Base-by-base conservation (phyloP, 2,113 vertebrate species). In the Strix aluco region DNA sequence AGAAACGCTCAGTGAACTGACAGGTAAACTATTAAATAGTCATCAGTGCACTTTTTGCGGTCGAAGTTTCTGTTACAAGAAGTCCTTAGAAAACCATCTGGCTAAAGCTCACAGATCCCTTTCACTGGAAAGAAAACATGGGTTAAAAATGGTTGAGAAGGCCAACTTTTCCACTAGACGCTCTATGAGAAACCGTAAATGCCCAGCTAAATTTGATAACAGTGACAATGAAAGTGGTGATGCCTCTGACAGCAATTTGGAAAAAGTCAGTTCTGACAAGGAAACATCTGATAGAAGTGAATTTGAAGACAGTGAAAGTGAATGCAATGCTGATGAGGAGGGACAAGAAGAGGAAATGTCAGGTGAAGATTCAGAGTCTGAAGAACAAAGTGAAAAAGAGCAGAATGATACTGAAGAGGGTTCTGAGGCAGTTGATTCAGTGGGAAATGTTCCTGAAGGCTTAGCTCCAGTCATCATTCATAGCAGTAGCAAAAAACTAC, bases 391-490 rank as follows among this genome's bases (percentile, higher is more conserved):
- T 17, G 98, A 97, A 36, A 96, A 96, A 65, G 98, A 98, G 5
- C 95, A 94, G 63, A 96, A 98, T 36, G 97, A 97, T 63, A 83
- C 49, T 2, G 98, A 98, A 94, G 98, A 98, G 46, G 95, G 94
- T 52, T 95, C 98, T 7, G 98, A 98, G 47, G 82, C 92, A 23
- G 94, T 95, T n/a, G 97, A 97, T 57, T 93, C 97, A 6, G 96
- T 98, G 75, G 97, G 96, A 74, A 97, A 91, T 65, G 98, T 98
- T 96, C 99, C 98, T 16, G 99, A 99, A 73, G 99, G 99, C 61
- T 97, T 99, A 83, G 98, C 98, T 57, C 99, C 99, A 6, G 97
- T 99, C 47, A 94, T 99, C 94, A 96, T 99, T 93, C 98, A 99
- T 10, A 99, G 94, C 80, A 97, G 98, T 93, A 99, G 97, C 98